These are phyloP conservation scores for Sarcophaga subvicina DNA, from an alignment of 2,888 invertebrate genomes.

Conservation along the genomic window DNA sequence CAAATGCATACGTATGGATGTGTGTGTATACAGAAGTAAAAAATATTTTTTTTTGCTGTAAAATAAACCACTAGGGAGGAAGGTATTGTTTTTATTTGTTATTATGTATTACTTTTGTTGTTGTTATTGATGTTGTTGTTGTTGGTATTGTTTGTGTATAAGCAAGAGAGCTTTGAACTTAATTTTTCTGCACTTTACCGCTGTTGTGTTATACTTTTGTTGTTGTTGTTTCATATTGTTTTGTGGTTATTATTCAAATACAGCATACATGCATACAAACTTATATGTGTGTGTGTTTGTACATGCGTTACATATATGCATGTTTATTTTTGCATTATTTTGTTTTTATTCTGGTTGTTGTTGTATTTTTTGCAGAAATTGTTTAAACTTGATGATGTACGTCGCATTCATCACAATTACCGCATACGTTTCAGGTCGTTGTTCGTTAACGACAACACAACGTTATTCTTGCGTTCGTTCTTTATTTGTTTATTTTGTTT, in stretches of 20 bases:
- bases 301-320: not conserved
- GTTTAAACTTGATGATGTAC: slow-evolving; percentile 67
- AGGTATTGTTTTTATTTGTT: slow-evolving; percentile 29
- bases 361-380: slow-evolving; percentile 55
- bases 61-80: slow-evolving; percentile 58
- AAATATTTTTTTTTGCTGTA: slow-evolving; percentile 8
- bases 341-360: slow-evolving; percentile 40
- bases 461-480: slow-evolving; percentile 18
- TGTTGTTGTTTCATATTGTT: slow-evolving; percentile 23
- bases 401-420: slow-evolving; percentile 70
- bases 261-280: not conserved
- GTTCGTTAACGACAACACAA: slow-evolving; percentile 54
- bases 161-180: slow-evolving; percentile 66
- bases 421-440: slow-evolving; percentile 69
- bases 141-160: slow-evolving; percentile 26
- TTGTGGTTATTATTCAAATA: slow-evolving; percentile 40
- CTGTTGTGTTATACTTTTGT: slow-evolving; percentile 26
- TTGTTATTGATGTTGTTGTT: slow-evolving; percentile 24
- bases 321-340: slow-evolving; percentile 60
- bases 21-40: too few species aligned
- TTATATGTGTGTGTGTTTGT: not conserved
- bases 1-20: not conserved
- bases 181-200: slow-evolving; percentile 5
- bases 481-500: too few species aligned
- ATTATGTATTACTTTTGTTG: not conserved